Conservation (phyloP, 2,797 vertebrate genomes). For the Limnodromus scolopaceus region DNA sequence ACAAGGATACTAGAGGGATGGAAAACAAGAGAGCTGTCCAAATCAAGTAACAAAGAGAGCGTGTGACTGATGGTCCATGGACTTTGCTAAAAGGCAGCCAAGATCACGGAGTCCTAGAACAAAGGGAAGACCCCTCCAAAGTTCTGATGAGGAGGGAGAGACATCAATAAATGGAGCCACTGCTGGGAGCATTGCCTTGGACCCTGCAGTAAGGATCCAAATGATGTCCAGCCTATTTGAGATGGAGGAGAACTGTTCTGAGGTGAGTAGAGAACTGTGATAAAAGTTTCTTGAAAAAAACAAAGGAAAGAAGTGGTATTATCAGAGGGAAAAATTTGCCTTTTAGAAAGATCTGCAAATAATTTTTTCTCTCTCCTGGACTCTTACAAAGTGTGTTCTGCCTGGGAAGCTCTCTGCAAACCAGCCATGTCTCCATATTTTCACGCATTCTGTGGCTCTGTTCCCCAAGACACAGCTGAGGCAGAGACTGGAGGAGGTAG, state of each 20-base stretch:
- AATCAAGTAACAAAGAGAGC: conserved; percentile 21
- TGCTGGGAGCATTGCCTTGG: not conserved
- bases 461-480: not conserved
- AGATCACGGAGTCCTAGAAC: conserved; percentile 41
- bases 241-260: not conserved
- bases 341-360: not conserved
- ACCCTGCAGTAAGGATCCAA: not conserved
- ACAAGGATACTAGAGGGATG: conserved; percentile 1
- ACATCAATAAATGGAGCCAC: not conserved
- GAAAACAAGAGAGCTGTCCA: conserved; percentile 34
- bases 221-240: not conserved
- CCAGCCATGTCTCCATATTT: not conserved
- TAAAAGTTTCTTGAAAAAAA: not conserved
- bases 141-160: not conserved
- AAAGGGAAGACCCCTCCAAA: conserved; percentile 31
- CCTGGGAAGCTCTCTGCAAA: not conserved
- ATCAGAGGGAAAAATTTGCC: not conserved
- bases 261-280: not conserved
- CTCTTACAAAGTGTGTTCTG: not conserved
- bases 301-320: not conserved
- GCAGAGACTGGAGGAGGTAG: not conserved
- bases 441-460: not conserved
- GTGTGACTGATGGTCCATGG: not conserved
- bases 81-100: conserved; percentile 18
- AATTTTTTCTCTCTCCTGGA: not conserved